Conservation (phyloP, 2,888 invertebrate species). For the Hypomecis atomaria region DNA sequence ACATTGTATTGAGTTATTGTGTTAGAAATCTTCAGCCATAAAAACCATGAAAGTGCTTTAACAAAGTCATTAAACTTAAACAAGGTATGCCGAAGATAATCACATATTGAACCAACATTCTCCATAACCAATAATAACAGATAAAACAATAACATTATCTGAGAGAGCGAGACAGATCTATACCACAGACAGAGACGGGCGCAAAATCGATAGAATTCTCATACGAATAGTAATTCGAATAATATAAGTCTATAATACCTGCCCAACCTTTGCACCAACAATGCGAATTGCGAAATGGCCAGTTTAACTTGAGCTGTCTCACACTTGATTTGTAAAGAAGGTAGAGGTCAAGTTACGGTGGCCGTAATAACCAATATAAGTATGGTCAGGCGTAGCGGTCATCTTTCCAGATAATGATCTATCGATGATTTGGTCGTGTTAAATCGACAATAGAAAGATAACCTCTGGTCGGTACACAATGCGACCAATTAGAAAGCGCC, state of each 20-base stretch:
- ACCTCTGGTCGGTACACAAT: conserved; percentile 67
- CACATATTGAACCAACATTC: conserved; percentile 69
- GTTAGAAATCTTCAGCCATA: no score
- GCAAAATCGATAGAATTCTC: conserved; percentile 79
- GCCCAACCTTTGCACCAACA: conserved; percentile 60
- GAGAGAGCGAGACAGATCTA: conserved; percentile 59
- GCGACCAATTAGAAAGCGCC: conserved; percentile 74
- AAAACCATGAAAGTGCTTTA: conserved; percentile 22
- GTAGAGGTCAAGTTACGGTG: background rate
- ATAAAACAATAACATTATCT: conserved; percentile 80
- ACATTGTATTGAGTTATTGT: no score
- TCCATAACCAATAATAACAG: conserved; percentile 69
- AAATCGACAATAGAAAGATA: conserved; percentile 79
- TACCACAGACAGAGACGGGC: conserved; percentile 57
- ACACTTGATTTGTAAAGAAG: conserved; percentile 36
- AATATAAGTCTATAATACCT: conserved; percentile 83
- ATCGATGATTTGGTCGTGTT: conserved; percentile 80
- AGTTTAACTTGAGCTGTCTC: conserved; percentile 43
- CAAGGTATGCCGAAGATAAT: conserved; percentile 52
- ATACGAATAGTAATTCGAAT: conserved; percentile 81
- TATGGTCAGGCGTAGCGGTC: conserved; percentile 70
- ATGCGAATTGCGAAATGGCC: conserved; percentile 11
- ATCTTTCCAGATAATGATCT: conserved; percentile 79
- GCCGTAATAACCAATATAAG: conserved; percentile 32
- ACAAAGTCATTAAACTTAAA: conserved; percentile 52